phyloP scores from a whole-genome alignment of 2,113 vertebrate genomes.

The Microtus richardsoni region DNA sequence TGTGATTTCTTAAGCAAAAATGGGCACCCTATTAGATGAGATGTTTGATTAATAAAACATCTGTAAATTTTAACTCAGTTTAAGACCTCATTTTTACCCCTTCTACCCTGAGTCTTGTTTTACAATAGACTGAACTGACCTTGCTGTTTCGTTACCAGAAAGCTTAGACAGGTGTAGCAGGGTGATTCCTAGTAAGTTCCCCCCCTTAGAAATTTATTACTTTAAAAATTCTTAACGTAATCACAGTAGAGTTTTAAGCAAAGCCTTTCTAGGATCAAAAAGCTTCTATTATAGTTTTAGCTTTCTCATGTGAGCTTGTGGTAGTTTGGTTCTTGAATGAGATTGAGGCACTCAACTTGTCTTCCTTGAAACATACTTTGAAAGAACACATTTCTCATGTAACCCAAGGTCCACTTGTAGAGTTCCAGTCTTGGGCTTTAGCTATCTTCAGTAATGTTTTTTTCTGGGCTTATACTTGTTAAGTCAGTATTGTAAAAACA shows the following conservation, averaged over 20 bases:
- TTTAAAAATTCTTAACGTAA: slow-evolving; percentile 44
- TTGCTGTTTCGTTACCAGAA: slow-evolving; percentile 10
- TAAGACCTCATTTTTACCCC: slow-evolving; percentile 36
- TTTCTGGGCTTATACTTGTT: slow-evolving; percentile 60
- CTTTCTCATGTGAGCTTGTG: slow-evolving; percentile 38
- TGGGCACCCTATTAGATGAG: not conserved
- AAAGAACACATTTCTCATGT: not conserved
- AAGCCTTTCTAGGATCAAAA: slow-evolving; percentile 3
- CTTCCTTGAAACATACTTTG: slow-evolving; percentile 55
- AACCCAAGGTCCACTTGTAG: slow-evolving; percentile 19
- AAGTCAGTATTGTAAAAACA: slow-evolving; percentile 56
- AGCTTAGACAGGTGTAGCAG: slow-evolving; percentile 36
- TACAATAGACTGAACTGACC: not conserved
- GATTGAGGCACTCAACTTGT: not conserved
- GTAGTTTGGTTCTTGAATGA: slow-evolving; percentile 22
- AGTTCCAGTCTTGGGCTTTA: slow-evolving; percentile 46
- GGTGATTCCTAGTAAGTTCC: not conserved
- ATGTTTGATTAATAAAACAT: slow-evolving; percentile 58
- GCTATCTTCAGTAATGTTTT: slow-evolving; percentile 42
- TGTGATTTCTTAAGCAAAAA: slow-evolving; percentile 49
- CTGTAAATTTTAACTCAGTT: slow-evolving; percentile 13
- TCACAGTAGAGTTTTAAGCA: slow-evolving; percentile 34
- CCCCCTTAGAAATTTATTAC: not conserved
- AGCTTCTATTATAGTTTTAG: not conserved
- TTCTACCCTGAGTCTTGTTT: slow-evolving; percentile 2